These are phyloP conservation scores for Apeltes quadracus DNA, from an alignment of 2,113 vertebrate genomes.

Conservation along the genomic window DNA sequence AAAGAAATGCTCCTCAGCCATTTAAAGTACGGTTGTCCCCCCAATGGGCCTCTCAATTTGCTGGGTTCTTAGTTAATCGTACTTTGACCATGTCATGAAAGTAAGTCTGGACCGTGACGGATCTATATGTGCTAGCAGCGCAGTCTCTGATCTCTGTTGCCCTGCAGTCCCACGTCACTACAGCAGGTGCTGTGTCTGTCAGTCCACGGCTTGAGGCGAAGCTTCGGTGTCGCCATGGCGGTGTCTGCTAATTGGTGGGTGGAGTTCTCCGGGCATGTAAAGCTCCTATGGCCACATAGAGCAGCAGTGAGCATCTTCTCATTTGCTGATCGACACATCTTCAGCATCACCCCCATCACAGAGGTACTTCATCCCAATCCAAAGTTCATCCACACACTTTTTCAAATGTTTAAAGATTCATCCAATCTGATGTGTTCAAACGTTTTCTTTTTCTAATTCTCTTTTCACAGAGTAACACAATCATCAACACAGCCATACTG, in stretches of 20 bases:
- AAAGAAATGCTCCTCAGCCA: neutral
- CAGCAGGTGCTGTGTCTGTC: slow-evolving; percentile 74
- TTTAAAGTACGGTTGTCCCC: neutral
- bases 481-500: slow-evolving; percentile 91
- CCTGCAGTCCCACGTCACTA: slow-evolving; percentile 57
- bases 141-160: neutral
- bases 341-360: slow-evolving; percentile 75
- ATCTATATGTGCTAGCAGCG: neutral
- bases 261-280: slow-evolving; percentile 64
- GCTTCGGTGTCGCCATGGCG: slow-evolving; percentile 74
- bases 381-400: neutral
- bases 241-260: slow-evolving; percentile 75
- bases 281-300: slow-evolving; percentile 13
- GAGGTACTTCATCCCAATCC: slow-evolving; percentile 57
- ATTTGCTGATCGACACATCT: slow-evolving; percentile 72
- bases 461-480: slow-evolving; percentile 64
- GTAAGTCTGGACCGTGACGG: neutral
- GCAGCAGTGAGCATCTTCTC: slow-evolving; percentile 67
- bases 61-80: neutral
- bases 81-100: neutral
- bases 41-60: neutral
- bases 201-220: slow-evolving; percentile 56
- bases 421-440: neutral
- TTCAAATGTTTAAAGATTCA: neutral
- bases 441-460: slow-evolving; percentile 7